Conservation (phyloP, 2,113 vertebrate species). For the Kryptolebias marmoratus region DNA sequence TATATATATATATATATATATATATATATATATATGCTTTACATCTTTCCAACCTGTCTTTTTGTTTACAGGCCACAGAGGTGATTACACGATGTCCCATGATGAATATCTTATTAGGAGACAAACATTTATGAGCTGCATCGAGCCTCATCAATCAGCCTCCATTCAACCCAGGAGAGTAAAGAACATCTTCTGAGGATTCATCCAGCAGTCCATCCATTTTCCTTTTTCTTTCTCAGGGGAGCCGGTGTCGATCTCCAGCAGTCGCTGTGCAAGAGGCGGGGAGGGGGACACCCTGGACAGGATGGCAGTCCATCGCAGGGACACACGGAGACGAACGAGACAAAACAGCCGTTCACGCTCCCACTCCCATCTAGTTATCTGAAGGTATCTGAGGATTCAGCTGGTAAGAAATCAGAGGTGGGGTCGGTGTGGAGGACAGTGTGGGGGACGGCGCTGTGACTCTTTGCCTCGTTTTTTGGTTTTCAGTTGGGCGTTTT, state of each 20-base stretch:
- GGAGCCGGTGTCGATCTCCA: too few relatives aligned
- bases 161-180: slow-evolving; percentile 31
- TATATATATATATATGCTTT: too few relatives aligned
- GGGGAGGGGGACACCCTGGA: too few relatives aligned
- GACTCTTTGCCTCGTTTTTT: not conserved
- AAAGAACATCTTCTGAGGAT: slow-evolving; percentile 37
- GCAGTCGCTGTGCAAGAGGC: too few relatives aligned
- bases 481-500: slow-evolving; percentile 7
- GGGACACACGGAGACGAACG: too few relatives aligned
- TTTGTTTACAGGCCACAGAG: slow-evolving; percentile 2
- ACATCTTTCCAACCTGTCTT: slow-evolving; percentile 3
- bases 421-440: not conserved
- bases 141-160: slow-evolving; percentile 30
- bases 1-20: too few relatives aligned
- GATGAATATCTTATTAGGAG: slow-evolving; percentile 19
- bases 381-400: not conserved
- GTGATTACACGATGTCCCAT: slow-evolving; percentile 24
- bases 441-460: not conserved
- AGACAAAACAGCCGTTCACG: too few relatives aligned
- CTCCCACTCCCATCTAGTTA: too few relatives aligned
- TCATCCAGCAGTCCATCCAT: not conserved
- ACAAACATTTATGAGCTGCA: slow-evolving; percentile 42
- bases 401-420: not conserved
- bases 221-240: too few relatives aligned
- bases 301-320: too few relatives aligned